A percentile compares a stretch with the other conserved stretches of the same genome.
phyloP scores from a whole-genome alignment of 2,113 vertebrate genomes.

The Aphyosemion australe region DNA sequence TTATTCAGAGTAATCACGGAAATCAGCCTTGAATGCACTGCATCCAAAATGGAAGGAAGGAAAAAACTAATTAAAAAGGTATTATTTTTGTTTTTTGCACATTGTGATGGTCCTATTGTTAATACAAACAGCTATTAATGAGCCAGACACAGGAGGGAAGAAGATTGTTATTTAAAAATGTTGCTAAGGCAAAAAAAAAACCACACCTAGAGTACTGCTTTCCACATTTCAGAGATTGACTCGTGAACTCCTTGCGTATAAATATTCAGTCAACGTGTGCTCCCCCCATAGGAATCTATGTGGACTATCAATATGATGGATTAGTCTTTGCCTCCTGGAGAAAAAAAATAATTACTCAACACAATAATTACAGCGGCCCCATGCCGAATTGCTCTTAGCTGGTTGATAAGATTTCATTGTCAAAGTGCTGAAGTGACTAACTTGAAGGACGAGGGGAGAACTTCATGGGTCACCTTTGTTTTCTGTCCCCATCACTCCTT shows the following conservation, averaged over 20 bases:
- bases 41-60: slow-evolving; percentile 30
- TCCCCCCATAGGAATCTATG: slow-evolving; percentile 57
- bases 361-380: slow-evolving; percentile 68
- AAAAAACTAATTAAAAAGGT: slow-evolving; percentile 10
- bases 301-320: slow-evolving; percentile 72
- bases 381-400: slow-evolving; percentile 47
- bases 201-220: not conserved
- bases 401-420: slow-evolving; percentile 52
- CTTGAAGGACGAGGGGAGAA: slow-evolving; percentile 50
- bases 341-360: slow-evolving; percentile 74
- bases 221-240: slow-evolving; percentile 34
- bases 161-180: slow-evolving; percentile 12
- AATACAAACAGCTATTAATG: slow-evolving; percentile 9
- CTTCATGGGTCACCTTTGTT: slow-evolving; percentile 25
- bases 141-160: not conserved
- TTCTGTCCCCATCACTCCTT: not conserved
- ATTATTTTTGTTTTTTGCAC: slow-evolving; percentile 21
- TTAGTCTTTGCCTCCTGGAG: slow-evolving; percentile 61
- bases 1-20: slow-evolving; percentile 65
- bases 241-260: slow-evolving; percentile 33
- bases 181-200: slow-evolving; percentile 12
- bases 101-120: slow-evolving; percentile 20
- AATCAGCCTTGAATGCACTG: slow-evolving; percentile 44
- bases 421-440: slow-evolving; percentile 41
- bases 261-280: slow-evolving; percentile 60